Evolutionary conservation across 1,140 invertebrate genomes (phyloP).

Genomic region (Sipha flava): DNA sequence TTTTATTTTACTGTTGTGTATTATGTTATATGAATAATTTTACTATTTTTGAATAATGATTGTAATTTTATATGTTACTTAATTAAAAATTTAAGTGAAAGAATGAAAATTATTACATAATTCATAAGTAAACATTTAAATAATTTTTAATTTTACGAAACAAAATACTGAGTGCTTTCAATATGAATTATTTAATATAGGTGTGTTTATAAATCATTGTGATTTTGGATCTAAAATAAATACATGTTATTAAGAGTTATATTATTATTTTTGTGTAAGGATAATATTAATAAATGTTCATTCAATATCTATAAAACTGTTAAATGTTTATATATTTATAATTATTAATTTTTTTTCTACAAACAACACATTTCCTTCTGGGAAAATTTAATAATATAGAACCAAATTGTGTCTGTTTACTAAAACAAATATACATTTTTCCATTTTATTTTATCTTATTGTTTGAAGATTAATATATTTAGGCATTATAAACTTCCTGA

Average conservation of each 20-base stretch:
- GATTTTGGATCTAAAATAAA: not conserved
- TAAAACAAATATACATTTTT: no score
- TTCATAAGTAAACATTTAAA: not conserved
- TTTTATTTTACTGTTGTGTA: not conserved
- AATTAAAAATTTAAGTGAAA: not conserved
- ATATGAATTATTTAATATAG: not conserved
- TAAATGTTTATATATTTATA: not conserved
- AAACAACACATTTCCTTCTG: no score
- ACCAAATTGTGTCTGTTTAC: no score
- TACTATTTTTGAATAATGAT: not conserved
- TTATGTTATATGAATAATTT: not conserved
- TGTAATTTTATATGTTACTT: not conserved
- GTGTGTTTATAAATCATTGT: not conserved
- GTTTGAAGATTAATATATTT: no score
- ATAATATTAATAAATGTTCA: not conserved
- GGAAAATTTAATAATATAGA: no score
- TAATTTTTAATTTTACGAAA: not conserved
- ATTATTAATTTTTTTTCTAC: no score
- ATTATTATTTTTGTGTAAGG: not conserved
- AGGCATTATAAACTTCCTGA: no score
- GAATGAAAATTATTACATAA: not conserved
- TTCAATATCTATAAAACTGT: not conserved
- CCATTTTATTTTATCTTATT: no score
- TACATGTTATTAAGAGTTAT: not conserved
- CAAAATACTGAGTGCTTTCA: constrained; percentile 24